These are phyloP conservation scores for Acromyrmex charruanus DNA, from an alignment of 1,140 invertebrate genomes.

Conservation along the genomic window DNA sequence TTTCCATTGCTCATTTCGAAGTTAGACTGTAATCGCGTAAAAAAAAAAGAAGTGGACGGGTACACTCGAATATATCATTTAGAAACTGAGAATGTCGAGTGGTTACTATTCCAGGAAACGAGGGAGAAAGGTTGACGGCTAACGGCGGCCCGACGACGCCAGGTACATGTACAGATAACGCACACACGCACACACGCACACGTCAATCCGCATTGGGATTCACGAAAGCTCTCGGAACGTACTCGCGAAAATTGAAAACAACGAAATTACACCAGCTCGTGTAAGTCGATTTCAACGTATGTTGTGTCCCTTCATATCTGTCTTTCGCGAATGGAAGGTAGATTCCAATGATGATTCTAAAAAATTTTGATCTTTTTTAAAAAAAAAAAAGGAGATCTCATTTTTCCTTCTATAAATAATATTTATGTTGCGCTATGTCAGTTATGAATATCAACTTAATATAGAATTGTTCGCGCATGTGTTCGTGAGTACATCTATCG, in stretches of 20 bases:
- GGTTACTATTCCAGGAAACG: constrained; percentile 34
- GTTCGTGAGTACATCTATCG: constrained; percentile 21
- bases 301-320: not conserved
- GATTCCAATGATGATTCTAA: not conserved
- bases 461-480: not conserved
- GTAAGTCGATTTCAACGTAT: not conserved
- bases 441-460: constrained; percentile 43
- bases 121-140: constrained; percentile 20
- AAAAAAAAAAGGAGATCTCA: not conserved
- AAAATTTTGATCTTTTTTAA: not conserved
- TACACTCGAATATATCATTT: constrained; percentile 26
- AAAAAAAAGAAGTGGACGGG: not conserved
- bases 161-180: not conserved
- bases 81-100: constrained; percentile 6
- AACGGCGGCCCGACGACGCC: constrained; percentile 6
- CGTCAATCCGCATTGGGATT: not conserved
- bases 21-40: not conserved
- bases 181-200: not conserved
- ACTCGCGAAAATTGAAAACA: constrained; percentile 32
- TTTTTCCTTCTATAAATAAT: not conserved
- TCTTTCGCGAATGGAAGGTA: not conserved
- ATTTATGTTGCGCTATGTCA: not conserved
- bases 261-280: not conserved
- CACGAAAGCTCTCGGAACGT: constrained; percentile 27
- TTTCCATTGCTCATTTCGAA: not conserved